Evolutionary conservation across 2,797 vertebrate genomes (phyloP), one percentile per base, ranked within the genome.

Genomic region (Anas georgica): DNA sequence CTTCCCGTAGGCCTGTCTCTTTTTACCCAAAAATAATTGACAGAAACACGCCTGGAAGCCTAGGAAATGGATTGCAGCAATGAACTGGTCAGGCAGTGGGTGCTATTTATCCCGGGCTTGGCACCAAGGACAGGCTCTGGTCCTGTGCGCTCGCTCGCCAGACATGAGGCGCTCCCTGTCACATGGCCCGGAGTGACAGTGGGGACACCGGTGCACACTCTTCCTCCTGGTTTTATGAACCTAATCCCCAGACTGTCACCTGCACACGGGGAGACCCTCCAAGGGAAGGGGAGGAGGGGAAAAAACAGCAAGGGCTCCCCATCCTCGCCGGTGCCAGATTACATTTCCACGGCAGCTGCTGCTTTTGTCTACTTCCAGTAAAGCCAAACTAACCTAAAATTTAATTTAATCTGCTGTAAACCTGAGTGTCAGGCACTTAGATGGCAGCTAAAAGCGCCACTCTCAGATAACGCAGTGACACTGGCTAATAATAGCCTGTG

Each of bases 351-450:
- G 37, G 97, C 98, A 99, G 98, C 98, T 98, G 98, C 96, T 98
- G 97, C 98, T 98, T 98, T 99, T 98, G 98, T 99, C 98, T 97
- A 97, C 97, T 97, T 97, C 96, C 98, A 97, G 97, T 92, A 98
- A 97, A 98, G 98, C 97, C 98, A 98, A 98, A 98, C 97, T 97
- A 96, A 98, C 97, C 98, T 98, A 98, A 99, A 99, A 98, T 98
- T 98, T 99, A 98, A 99, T 98, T 98, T 98, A 98, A 98, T 98
- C 98, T 98, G 97, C 97, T 95, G 97, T 97, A 98, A 98, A 98
- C 98, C 98, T 98, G 98, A 98, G 98, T 98, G 98, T 98, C 98
- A 98, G 98, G 97, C 98, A 98, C 98, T 98, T 97, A 97, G 98
- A 98, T 98, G 98, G 98, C 97, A 97, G 97, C 98, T 98, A 98